Evolutionary conservation across 2,113 vertebrate genomes (phyloP), one percentile per base, ranked within the genome.

Genomic region (Chloropsis hardwickii): DNA sequence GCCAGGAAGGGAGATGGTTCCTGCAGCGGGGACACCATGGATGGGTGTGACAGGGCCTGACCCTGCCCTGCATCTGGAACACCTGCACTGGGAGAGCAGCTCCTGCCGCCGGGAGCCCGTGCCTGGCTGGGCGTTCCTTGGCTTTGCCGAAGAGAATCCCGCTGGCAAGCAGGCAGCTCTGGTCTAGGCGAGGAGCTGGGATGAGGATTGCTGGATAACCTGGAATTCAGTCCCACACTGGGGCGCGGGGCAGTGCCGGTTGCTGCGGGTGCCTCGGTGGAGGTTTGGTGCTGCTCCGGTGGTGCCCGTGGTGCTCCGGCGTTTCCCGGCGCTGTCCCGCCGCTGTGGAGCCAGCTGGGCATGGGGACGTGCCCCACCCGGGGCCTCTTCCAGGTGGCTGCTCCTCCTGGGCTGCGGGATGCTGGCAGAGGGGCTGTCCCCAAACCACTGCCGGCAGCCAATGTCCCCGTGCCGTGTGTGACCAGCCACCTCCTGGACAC

Each of bases 41-140:
- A 65, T 27, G 90, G 50, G 15, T 56, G 40, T n/a, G 54, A 67
- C 1, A 4, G 69, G 45, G n/a, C 74, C 53, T 53, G 79, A 57
- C 9, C 40, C 77, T 86, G 80, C 76, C 61, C 56, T 9, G 11
- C 70, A 51, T 69, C 65, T 20, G 57, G 33, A 82, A 84, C 12
- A 6, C 23, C 44, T 51, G 33, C 3, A 1, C 69, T 0, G 1
- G 42, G 64, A 73, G 28, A 48, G 54, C 66, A 16, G 86, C 48
- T 48, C 57, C 61, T 1, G 1, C 0, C 0, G 1, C n/a, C 2
- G 48, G 54, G 72, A 90, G 35, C 51, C 35, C 0, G 0, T 0
- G 0, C 1, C 5, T 5, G 56, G 20, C 35, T 7, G 47, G n/a
- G 33, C 24, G 7, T 33, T n/a, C 4, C 0, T 3, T 1, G 23